Evolutionary conservation across 2,888 invertebrate genomes (phyloP), one percentile per base, ranked within the genome.

Genomic region (Mellilla xanthometata): DNA sequence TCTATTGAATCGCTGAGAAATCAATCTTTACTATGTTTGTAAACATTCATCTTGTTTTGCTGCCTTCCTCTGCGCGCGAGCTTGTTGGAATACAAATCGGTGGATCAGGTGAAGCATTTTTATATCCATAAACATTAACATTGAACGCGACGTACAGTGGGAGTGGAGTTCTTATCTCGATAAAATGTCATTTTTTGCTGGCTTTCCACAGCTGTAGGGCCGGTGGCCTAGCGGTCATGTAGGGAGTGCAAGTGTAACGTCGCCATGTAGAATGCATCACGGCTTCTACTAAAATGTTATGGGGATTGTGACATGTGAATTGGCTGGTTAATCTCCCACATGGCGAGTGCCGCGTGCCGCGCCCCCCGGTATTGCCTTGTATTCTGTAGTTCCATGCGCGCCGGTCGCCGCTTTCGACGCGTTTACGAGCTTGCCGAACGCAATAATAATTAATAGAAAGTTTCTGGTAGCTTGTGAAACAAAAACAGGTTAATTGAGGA

Each of bases 321-420:
- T 66, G 72, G 69, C 63, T 58, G 67, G 62, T 67, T 74, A 65
- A 68, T 68, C 55, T n/a, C 46, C 57, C 72, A 67, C 76, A 79
- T 81, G 81, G 72, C 59, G 70, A 65, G 74, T 29, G 72, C 64
- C 63, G 65, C 65, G 57, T 57, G 63, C 62, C 75, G 75, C 79
- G 71, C 76, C 77, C 76, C 76, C 68, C 70, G 74, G 67, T 58
- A 66, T 69, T 68, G 61, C 64, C 63, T 75, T 73, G 73, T 72
- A 68, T 76, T 77, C 61, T 62, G 68, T 74, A 83, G 87, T 86
- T 62, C 59, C 76, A 74, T 73, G 70, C 78, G 80, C 68, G 76
- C 68, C 68, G 60, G 73, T 67, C 66, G 63, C 63, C 67, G 58
- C 62, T 66, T 62, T 65, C 62, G 78, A 81, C 84, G 85, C 71